Evolutionary conservation across 2,797 vertebrate genomes (phyloP).

Genomic region (Halcyon leucocephala): DNA sequence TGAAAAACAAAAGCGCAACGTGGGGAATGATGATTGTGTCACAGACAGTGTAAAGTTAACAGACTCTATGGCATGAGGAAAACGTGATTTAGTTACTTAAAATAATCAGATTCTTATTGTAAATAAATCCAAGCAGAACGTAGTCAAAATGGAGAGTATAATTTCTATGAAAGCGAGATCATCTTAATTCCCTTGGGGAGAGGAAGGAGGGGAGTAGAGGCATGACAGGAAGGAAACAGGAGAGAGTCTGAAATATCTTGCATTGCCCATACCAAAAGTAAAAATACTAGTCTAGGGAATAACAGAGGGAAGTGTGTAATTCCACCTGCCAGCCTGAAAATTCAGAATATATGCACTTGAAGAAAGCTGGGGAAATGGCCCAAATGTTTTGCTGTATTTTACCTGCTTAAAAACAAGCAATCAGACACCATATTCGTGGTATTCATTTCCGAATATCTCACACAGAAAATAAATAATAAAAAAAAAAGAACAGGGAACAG

Average conservation of each 20-base stretch:
- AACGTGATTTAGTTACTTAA: neutral
- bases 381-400: neutral
- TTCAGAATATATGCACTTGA: neutral
- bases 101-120: neutral
- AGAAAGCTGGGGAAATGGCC: neutral
- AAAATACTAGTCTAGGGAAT: neutral
- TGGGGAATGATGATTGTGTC: neutral
- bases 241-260: neutral
- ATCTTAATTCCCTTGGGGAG: neutral
- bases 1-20: neutral
- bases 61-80: neutral
- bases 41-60: neutral
- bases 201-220: neutral
- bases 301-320: neutral
- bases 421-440: neutral
- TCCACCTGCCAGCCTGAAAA: neutral
- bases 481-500: constrained; percentile 63
- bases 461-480: constrained; percentile 34
- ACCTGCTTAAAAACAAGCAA: neutral
- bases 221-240: neutral
- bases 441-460: constrained; percentile 11
- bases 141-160: neutral
- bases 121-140: neutral
- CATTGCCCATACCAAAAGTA: neutral
- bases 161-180: neutral